Base-by-base conservation (phyloP, 2,113 vertebrate genomes). In the Chloroceryle aenea region DNA sequence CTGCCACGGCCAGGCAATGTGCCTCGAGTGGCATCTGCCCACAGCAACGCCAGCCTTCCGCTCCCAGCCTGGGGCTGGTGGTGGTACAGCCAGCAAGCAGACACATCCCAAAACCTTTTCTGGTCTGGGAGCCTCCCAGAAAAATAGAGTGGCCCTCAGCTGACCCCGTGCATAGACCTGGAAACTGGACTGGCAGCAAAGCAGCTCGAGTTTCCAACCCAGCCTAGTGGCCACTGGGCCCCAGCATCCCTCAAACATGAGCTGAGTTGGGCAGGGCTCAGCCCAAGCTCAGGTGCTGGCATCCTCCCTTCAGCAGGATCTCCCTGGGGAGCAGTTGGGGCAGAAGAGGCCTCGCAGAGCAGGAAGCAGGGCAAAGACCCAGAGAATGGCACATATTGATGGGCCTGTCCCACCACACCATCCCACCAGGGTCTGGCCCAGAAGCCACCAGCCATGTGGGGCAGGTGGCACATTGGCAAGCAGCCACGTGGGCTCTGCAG, bases 381-480 rank as follows among this genome's bases (percentile, higher is more conserved):
- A 53, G 6, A 12, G n/a, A 84, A 48, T 0, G 3, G 21, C 17
- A 10, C 1, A 17, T 23, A 11, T 20, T 74, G 68, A 7, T 0
- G 6, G n/a, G 30, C 16, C 50, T 32, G 34, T 20, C 27, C 42
- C 56, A 55, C 29, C 62, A 34, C 6, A 0, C 25, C 68, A 21
- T 12, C 71, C 25, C 14, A 8, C 7, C 40, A 5, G 1, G 14
- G 67, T 58, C 73, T 45, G 42, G 27, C 42, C 34, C 45, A 77
- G 72, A 50, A 34, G 29, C 69, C 61, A 74, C 45, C 12, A 0
- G 82, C 71, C 93, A 69, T 6, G 5, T 30, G 32, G 63, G 42
- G 12, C 63, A 64, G 32, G 36, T 16, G n/a, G 34, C 72, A 69
- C 15, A 0, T 0, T 26, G 69, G 77, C 11, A 0, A 84, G 64